These are phyloP conservation scores for Fistularia commersonii DNA, from an alignment of 2,797 vertebrate genomes.

Conservation along the genomic window DNA sequence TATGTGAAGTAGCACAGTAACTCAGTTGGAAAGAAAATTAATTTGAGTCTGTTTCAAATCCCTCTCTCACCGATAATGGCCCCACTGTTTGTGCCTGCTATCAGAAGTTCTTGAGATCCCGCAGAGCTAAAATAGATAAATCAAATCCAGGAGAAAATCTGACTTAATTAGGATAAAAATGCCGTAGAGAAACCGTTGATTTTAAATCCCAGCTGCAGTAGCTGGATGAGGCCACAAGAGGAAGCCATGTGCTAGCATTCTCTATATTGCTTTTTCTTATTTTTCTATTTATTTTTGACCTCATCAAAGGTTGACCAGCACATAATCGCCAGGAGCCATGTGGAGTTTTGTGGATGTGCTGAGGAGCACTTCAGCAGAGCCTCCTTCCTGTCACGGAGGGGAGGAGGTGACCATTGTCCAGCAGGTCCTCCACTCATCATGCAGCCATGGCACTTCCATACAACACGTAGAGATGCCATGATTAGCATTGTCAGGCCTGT, in stretches of 20 bases:
- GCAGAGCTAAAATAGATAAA: neutral
- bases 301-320: slow-evolving; percentile 6
- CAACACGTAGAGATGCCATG: slow-evolving; percentile 4
- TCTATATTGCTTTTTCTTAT: neutral
- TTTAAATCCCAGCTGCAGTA: too few relatives aligned
- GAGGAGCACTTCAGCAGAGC: neutral
- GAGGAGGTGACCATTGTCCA: neutral
- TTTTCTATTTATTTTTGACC: neutral
- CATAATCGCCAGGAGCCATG: neutral
- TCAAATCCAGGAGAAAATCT: neutral
- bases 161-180: neutral
- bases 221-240: slow-evolving; percentile 52
- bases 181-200: too few relatives aligned
- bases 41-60: too few relatives aligned
- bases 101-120: neutral
- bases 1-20: too few relatives aligned
- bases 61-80: too few relatives aligned
- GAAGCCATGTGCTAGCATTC: slow-evolving; percentile 15
- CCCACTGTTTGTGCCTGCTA: too few relatives aligned
- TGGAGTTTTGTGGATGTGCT: neutral
- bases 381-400: neutral
- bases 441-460: neutral
- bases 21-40: too few relatives aligned
- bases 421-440: neutral
- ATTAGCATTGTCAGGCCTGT: slow-evolving; percentile 15